These are phyloP conservation scores for Steinernema hermaphroditum DNA, from an alignment of 2,888 invertebrate genomes.

Conservation along the genomic window DNA sequence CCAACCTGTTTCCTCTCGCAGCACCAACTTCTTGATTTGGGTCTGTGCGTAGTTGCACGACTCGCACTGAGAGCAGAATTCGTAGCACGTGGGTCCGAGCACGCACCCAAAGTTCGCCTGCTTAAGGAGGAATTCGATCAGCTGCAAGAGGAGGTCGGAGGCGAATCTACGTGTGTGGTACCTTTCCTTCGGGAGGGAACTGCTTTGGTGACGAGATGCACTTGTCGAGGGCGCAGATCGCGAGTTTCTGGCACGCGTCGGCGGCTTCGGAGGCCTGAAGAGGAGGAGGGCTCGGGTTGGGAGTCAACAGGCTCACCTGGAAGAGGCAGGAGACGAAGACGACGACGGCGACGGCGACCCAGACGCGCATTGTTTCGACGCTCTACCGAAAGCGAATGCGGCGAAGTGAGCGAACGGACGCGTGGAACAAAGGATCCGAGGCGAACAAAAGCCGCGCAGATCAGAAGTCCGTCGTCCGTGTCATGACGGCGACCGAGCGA, in stretches of 20 bases:
- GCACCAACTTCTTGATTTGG: slow-evolving; percentile 39
- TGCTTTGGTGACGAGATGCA: slow-evolving; percentile 35
- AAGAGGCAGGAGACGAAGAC: background rate
- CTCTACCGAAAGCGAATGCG: slow-evolving; percentile 30
- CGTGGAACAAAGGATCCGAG: slow-evolving; percentile 27
- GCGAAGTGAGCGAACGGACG: slow-evolving; percentile 22
- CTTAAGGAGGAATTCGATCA: slow-evolving; percentile 35
- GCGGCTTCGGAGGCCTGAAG: slow-evolving; percentile 21
- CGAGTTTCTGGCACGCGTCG: slow-evolving; percentile 43
- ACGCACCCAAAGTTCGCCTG: slow-evolving; percentile 42
- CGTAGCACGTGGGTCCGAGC: slow-evolving; percentile 43
- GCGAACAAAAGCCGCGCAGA: slow-evolving; percentile 18
- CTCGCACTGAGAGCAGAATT: slow-evolving; percentile 39
- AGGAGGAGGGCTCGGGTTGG: too few species aligned
- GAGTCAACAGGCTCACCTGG: too few species aligned
- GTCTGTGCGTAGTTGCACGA: slow-evolving; percentile 43
- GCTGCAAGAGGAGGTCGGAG: slow-evolving; percentile 30
- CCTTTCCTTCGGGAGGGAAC: slow-evolving; percentile 37
- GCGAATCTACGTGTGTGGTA: too few species aligned
- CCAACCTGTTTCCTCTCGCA: slow-evolving; percentile 39
- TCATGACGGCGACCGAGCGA: background rate
- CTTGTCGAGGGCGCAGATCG: slow-evolving; percentile 43
- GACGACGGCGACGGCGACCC: slow-evolving; percentile 3
- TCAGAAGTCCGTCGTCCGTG: slow-evolving; percentile 16
- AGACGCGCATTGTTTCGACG: slow-evolving; percentile 26